Evolutionary conservation across 2,797 vertebrate species (phyloP).

Genomic region (Danio aesculapii): DNA sequence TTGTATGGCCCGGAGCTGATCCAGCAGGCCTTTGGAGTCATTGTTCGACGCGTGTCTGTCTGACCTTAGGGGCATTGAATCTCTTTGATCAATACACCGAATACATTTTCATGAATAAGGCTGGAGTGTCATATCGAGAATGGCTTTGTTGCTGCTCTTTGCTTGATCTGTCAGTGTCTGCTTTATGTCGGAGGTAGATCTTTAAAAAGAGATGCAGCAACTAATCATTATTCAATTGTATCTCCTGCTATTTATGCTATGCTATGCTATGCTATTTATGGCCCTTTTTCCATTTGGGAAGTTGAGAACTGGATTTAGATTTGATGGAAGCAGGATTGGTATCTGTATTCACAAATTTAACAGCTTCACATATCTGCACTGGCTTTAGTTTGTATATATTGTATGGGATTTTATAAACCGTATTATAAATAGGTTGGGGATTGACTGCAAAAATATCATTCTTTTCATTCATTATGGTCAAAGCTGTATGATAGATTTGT

Average conservation of each 20-base stretch:
- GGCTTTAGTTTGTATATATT: not conserved
- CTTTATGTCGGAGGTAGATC: conserved; percentile 1
- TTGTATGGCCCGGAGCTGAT: conserved; percentile 56
- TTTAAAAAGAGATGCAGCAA: conserved; percentile 3
- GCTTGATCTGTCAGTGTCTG: not conserved
- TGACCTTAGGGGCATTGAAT: conserved; percentile 49
- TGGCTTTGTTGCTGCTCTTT: conserved; percentile 7
- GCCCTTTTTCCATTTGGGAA: not conserved
- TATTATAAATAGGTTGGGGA: not conserved
- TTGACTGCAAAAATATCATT: not conserved
- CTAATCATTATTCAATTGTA: not conserved
- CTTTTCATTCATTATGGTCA: not conserved
- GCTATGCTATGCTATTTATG: conserved; percentile 22
- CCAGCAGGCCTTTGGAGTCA: conserved; percentile 59
- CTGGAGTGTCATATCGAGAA: conserved; percentile 3
- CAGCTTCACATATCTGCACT: not conserved
- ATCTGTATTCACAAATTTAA: not conserved
- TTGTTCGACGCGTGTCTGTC: conserved; percentile 59
- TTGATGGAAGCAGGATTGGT: not conserved
- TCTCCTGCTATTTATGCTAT: conserved; percentile 39
- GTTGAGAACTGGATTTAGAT: not conserved
- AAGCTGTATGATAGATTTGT: not conserved
- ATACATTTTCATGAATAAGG: conserved; percentile 49
- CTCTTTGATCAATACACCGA: conserved; percentile 51
- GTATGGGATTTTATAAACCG: too few relatives aligned